A percentile compares a stretch with the other conserved stretches of the same genome.
Conservation (phyloP, 2,113 vertebrate species). For the Rhadina sibilatrix region DNA sequence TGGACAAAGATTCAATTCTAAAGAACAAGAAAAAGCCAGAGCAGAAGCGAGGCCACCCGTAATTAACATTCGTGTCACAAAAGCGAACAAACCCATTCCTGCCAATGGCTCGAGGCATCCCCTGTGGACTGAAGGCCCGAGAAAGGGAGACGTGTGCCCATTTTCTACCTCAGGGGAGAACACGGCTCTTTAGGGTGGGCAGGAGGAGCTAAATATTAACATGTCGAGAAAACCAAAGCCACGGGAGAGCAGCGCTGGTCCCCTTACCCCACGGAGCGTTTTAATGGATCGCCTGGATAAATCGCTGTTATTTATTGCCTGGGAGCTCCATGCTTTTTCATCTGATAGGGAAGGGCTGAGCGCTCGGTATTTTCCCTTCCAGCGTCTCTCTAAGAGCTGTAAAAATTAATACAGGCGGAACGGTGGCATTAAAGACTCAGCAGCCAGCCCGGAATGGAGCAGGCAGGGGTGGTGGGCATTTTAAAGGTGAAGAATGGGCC, state of each 20-base stretch:
- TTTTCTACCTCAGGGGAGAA: not conserved
- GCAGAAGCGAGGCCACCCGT: not conserved
- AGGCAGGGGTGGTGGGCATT: not conserved
- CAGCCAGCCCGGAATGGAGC: not conserved
- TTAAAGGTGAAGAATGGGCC: slow-evolving; percentile 20
- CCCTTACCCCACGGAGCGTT: slow-evolving; percentile 65
- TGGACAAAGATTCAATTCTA: not conserved
- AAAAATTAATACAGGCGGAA: slow-evolving; percentile 13
- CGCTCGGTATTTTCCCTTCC: slow-evolving; percentile 23
- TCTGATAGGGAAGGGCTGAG: not conserved
- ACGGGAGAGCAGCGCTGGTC: slow-evolving; percentile 51
- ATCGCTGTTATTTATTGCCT: slow-evolving; percentile 65
- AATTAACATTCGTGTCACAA: not conserved
- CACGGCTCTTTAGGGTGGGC: slow-evolving; percentile 17
- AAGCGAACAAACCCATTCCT: not conserved
- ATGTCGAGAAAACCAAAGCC: slow-evolving; percentile 73
- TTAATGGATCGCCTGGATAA: slow-evolving; percentile 67
- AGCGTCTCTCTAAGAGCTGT: not conserved
- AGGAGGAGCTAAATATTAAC: slow-evolving; percentile 65
- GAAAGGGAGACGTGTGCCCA: not conserved
- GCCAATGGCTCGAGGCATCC: not conserved
- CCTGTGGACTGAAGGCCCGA: not conserved
- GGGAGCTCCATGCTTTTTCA: not conserved
- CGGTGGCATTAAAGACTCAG: not conserved
- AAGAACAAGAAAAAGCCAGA: not conserved